These are phyloP conservation scores for Dynastes hyllus DNA, from an alignment of 2,888 invertebrate species.

Conservation along the genomic window DNA sequence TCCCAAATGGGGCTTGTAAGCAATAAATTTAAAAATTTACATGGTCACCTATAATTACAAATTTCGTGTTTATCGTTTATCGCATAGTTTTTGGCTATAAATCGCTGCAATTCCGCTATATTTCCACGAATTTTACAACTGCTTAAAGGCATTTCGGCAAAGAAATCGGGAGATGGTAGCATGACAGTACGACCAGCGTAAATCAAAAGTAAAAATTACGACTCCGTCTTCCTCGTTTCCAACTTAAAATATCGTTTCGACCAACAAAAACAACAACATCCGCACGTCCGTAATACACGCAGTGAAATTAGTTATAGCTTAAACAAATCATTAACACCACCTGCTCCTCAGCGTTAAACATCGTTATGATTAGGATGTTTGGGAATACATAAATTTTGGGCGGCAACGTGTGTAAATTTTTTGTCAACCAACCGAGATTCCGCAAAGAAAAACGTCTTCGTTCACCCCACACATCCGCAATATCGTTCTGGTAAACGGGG, in stretches of 20 bases:
- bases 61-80: constrained; percentile 12
- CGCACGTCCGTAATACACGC: constrained; percentile 21
- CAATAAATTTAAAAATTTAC: constrained; percentile 9
- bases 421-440: constrained; percentile 4
- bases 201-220: constrained; percentile 33
- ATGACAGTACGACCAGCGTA: neutral
- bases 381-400: constrained; percentile 51
- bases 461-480: neutral
- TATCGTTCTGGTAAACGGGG: neutral
- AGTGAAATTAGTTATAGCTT: constrained; percentile 51
- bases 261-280: constrained; percentile 40
- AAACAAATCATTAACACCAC: constrained; percentile 58
- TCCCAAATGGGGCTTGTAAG: neutral
- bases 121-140: constrained; percentile 18
- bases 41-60: neutral
- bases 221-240: neutral
- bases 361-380: constrained; percentile 58
- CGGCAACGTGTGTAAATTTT: constrained; percentile 33
- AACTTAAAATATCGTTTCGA: constrained; percentile 25
- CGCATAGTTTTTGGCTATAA: neutral
- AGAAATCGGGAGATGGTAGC: constrained; percentile 1
- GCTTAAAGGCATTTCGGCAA: neutral
- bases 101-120: neutral
- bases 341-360: constrained; percentile 52
- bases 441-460: neutral